Evolutionary conservation across 2,113 vertebrate genomes (phyloP).

Genomic region (Coregonus clupeaformis): DNA sequence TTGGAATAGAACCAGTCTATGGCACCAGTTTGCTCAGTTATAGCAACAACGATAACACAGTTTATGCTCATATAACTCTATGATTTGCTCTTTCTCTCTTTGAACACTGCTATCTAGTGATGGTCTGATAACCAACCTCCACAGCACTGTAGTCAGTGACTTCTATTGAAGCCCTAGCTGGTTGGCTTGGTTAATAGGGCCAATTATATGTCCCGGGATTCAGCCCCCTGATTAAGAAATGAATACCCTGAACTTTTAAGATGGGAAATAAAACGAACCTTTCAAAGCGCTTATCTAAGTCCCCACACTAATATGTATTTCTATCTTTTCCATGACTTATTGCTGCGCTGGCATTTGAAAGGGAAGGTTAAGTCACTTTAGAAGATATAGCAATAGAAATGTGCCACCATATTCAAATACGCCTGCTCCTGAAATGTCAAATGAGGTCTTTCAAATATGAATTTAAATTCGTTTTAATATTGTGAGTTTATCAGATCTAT

Average conservation of each 20-base stretch:
- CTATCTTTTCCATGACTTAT: constrained; percentile 11
- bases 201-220: constrained; percentile 28
- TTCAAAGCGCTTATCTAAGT: constrained; percentile 27
- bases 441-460: background rate
- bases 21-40: background rate
- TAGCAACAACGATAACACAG: background rate
- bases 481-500: background rate
- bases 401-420: background rate
- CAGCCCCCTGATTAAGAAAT: constrained; percentile 18
- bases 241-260: constrained; percentile 33
- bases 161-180: constrained; percentile 1
- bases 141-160: background rate
- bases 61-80: background rate
- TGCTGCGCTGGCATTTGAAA: constrained; percentile 22
- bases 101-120: constrained; percentile 2
- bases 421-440: background rate
- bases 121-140: constrained; percentile 19
- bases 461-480: background rate
- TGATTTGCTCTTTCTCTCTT: constrained; percentile 1
- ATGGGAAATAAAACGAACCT: constrained; percentile 27
- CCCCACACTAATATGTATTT: constrained; percentile 18
- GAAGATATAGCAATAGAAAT: background rate
- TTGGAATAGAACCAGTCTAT: too few relatives aligned
- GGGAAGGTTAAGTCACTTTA: background rate
- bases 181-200: constrained; percentile 3